phyloP scores from a whole-genome alignment of 2,797 vertebrate species.

The Rousettus madagascariensis region DNA sequence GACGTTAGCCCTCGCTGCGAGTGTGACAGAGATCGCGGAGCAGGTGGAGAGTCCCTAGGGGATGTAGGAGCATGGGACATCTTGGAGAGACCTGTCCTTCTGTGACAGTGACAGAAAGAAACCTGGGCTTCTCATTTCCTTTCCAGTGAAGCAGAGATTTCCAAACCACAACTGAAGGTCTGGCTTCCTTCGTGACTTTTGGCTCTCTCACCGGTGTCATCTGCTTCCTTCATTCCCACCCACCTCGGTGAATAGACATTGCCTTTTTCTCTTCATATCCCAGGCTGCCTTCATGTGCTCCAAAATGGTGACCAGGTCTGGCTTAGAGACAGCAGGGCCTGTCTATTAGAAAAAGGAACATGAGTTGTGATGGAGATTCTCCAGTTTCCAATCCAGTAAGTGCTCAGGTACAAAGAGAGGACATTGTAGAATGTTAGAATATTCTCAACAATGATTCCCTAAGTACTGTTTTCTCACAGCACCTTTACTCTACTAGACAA shows the following conservation, averaged over 20 bases:
- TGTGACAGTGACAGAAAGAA: background rate
- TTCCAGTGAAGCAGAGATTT: background rate
- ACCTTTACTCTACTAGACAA: too few relatives aligned
- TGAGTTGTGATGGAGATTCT: too few relatives aligned
- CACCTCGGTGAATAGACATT: background rate
- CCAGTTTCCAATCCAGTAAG: too few relatives aligned
- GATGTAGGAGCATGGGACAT: background rate
- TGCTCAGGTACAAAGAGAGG: too few relatives aligned
- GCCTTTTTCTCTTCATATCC: background rate
- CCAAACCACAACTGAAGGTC: background rate
- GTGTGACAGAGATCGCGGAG: background rate
- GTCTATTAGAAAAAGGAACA: too few relatives aligned
- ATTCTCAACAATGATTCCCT: too few relatives aligned
- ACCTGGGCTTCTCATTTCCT: background rate
- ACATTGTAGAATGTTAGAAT: too few relatives aligned
- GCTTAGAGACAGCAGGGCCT: background rate
- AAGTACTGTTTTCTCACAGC: too few relatives aligned
- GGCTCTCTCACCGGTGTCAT: background rate
- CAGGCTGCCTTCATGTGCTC: background rate
- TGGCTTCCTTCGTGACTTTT: background rate
- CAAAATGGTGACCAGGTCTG: background rate
- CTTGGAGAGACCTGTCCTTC: background rate
- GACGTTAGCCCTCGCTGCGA: background rate
- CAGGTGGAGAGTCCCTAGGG: background rate
- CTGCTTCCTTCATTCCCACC: background rate